Base-by-base conservation (phyloP, 1,140 invertebrate genomes). In the Diprion similis region DNA sequence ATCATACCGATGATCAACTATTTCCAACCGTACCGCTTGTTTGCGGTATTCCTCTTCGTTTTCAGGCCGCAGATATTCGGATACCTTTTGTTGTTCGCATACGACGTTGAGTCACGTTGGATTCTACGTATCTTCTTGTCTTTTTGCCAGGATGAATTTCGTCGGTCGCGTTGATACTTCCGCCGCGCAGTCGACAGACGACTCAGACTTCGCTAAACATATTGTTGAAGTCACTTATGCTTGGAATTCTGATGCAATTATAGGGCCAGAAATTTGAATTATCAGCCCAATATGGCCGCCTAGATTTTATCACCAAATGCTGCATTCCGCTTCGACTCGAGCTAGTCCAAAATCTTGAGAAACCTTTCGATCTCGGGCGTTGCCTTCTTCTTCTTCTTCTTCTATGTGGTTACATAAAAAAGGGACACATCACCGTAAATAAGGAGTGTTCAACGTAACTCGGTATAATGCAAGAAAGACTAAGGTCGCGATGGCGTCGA, bases 81-180 rank as follows among this genome's bases (percentile, higher is more conserved):
- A 59, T 17, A 59, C 6, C 51, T 59, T 59, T 18, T 37, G 66
- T 73, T 67, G 59, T 19, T 15, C 15, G 59, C 59, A 65, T n/a
- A 65, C 59, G 3, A 6, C 1, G 59, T 68, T 45, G 67, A 68
- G 13, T 68, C 67, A n/a, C 67, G 67, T 24, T 15, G 11, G 11
- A 68, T 68, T 68, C 67, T 45, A 11, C 19, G n/a, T 68, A 65
- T 3, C 59, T 65, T 18, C 71, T 80, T 82, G 81, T 74, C 72
- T 68, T 79, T 73, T 78, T 82, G 80, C 82, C 82, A 81, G 79
- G 76, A 73, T 66, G 78, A 75, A 78, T 73, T 66, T 75, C 70
- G 67, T 68, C n/a, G 47, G 51, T 59, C 24, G 24, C 73, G 24
- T 37, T 17, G 51, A 75, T 73, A 75, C 76, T 80, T 78, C 76